A percentile compares a stretch with the other conserved stretches of the same genome.
These are phyloP conservation scores for Lochmaea capreae DNA, from an alignment of 2,888 invertebrate species.

Conservation along the genomic window DNA sequence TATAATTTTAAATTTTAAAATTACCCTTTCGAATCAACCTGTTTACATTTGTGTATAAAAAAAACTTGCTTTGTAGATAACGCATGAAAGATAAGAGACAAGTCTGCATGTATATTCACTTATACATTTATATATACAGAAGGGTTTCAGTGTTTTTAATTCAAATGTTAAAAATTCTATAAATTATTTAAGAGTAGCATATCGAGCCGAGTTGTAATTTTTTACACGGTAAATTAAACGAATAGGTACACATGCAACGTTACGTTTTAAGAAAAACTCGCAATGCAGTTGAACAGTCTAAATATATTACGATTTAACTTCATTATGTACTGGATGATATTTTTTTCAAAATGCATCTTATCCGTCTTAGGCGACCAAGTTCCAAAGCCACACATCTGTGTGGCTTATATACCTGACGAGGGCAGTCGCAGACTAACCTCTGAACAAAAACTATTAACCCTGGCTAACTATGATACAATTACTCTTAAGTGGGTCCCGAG, in stretches of 20 bases:
- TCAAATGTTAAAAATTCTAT: neutral
- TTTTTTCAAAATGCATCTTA: too few species aligned
- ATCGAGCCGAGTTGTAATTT: neutral
- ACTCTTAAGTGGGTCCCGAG: too few species aligned
- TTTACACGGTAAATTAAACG: neutral
- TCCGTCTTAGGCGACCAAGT: too few species aligned
- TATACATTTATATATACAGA: slow-evolving; percentile 9
- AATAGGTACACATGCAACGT: neutral
- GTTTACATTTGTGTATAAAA: neutral
- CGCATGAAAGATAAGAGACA: neutral
- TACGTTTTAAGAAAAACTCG: neutral
- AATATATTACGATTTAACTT: too few species aligned
- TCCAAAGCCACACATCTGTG: too few species aligned
- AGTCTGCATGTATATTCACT: neutral
- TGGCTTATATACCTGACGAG: too few species aligned
- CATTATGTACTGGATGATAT: too few species aligned
- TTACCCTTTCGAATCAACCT: slow-evolving; percentile 13
- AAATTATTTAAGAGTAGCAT: neutral
- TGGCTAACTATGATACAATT: too few species aligned
- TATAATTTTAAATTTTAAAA: slow-evolving; percentile 18
- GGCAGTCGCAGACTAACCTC: too few species aligned
- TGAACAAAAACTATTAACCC: too few species aligned
- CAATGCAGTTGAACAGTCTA: too few species aligned
- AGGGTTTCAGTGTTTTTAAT: neutral
- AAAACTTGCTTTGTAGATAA: neutral